Percentiles rank a stretch among this genome's conserved stretches.
phyloP scores from a whole-genome alignment of 1,140 invertebrate species.

The Whitmania pigra region DNA sequence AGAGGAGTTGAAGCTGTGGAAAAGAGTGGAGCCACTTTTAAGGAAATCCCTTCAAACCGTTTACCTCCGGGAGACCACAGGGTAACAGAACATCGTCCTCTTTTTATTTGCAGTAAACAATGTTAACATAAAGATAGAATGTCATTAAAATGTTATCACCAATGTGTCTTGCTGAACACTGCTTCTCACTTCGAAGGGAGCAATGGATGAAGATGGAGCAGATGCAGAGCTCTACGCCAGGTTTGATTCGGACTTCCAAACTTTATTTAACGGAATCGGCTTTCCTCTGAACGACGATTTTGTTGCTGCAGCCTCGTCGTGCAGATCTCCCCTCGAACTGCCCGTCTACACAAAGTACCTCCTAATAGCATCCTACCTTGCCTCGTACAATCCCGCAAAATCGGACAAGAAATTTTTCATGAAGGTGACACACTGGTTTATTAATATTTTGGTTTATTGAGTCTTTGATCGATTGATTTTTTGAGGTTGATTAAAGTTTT shows the following conservation, averaged over 20 bases:
- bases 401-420: conserved; percentile 57
- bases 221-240: conserved; percentile 14
- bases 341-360: conserved; percentile 78
- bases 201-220: conserved; percentile 30
- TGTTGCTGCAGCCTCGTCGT: background rate
- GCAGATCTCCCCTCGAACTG: conserved; percentile 52
- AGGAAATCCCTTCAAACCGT: conserved; percentile 60
- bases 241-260: background rate
- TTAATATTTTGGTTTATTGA: too few relatives aligned
- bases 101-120: background rate
- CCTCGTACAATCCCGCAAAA: conserved; percentile 75
- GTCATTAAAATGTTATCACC: background rate
- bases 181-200: conserved; percentile 15
- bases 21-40: conserved; percentile 60
- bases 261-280: background rate
- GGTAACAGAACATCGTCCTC: conserved; percentile 25
- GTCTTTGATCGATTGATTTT: too few relatives aligned
- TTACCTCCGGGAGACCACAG: conserved; percentile 56
- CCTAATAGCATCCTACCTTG: conserved; percentile 72
- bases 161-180: background rate
- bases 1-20: conserved; percentile 60
- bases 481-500: background rate
- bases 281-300: background rate
- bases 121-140: background rate
- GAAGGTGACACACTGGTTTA: conserved; percentile 28